Percentiles rank a stretch among this genome's conserved stretches.
Evolutionary conservation across 2,888 invertebrate genomes (phyloP).

Genomic region (Tipula confusa): DNA sequence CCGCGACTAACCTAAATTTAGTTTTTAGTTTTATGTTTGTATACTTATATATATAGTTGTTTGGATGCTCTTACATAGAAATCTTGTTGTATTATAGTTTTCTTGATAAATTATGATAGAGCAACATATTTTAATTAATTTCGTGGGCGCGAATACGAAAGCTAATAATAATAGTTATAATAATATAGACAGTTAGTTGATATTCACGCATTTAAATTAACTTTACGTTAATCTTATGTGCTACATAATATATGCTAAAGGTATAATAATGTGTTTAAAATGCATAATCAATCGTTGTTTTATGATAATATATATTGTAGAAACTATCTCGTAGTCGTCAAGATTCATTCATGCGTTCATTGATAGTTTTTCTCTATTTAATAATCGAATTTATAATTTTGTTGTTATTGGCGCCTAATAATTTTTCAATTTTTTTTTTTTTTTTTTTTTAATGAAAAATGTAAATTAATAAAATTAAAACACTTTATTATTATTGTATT

Average conservation of each 20-base stretch:
- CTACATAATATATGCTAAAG: neutral
- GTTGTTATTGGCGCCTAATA: conserved; percentile 12
- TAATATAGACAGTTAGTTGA: conserved; percentile 14
- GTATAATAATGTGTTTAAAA: neutral
- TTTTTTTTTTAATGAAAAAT: neutral
- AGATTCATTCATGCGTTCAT: neutral
- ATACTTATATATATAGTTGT: neutral
- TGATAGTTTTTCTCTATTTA: neutral
- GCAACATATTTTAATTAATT: neutral
- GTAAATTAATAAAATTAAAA: neutral
- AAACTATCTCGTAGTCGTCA: neutral
- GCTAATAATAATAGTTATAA: neutral
- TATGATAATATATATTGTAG: neutral
- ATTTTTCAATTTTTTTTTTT: no score
- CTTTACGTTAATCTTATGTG: neutral
- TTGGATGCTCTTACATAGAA: neutral
- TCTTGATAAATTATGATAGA: neutral
- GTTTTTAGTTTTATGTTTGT: neutral
- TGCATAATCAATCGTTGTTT: neutral
- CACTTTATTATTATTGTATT: neutral
- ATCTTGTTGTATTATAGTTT: neutral
- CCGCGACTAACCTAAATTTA: neutral
- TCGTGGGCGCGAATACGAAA: neutral
- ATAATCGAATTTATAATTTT: neutral
- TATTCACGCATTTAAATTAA: conserved; percentile 20